These are phyloP conservation scores for Bubo blakistoni DNA, from an alignment of 2,113 vertebrate species.

Conservation along the genomic window DNA sequence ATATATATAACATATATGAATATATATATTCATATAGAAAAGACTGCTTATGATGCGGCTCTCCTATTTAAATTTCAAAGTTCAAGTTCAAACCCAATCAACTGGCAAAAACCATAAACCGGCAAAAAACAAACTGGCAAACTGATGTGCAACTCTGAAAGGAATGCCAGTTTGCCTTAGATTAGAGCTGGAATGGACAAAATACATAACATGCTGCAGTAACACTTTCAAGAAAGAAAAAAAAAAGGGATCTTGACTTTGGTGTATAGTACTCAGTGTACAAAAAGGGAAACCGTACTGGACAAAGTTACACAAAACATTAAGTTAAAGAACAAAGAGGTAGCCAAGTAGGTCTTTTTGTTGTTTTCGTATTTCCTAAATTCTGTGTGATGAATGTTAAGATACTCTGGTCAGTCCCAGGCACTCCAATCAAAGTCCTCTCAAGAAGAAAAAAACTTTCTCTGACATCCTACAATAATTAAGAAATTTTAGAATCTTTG, in stretches of 20 bases:
- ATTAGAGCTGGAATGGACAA: fast-evolving
- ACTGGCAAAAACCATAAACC: not conserved
- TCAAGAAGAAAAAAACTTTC: not conserved
- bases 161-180: not conserved
- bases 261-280: not conserved
- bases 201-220: not conserved
- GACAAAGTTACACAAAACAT: not conserved
- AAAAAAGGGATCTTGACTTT: not conserved
- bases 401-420: not conserved
- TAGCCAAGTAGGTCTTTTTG: not conserved
- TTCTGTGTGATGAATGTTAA: not conserved
- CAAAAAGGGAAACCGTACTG: not conserved
- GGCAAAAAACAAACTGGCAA: not conserved
- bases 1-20: not conserved
- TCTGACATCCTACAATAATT: not conserved
- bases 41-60: not conserved
- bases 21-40: not conserved
- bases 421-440: not conserved
- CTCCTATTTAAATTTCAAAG: not conserved
- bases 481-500: not conserved
- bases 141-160: not conserved
- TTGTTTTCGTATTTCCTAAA: not conserved
- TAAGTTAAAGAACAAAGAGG: not conserved
- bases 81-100: not conserved
- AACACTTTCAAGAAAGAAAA: not conserved